Base-by-base conservation (phyloP, 2,797 vertebrate species). In the Hoplostethus mediterraneus region DNA sequence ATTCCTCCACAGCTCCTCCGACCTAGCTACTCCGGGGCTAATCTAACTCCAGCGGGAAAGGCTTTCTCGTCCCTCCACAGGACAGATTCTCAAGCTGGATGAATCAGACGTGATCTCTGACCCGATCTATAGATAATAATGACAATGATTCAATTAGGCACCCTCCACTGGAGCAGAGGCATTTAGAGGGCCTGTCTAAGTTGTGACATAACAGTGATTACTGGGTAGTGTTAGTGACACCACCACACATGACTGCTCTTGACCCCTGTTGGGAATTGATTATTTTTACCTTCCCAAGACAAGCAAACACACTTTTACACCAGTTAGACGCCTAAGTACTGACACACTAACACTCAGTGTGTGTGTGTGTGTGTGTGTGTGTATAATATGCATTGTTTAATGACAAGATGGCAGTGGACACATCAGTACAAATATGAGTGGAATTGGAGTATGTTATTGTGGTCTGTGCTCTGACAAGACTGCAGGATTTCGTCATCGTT, bases 31-130 rank as follows among this genome's bases (percentile, higher is more conserved):
- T 42, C 11, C 6, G 42, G 31, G 38, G 17, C 12, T n/a, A 49
- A 63, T 21, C 1, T 16, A n/a, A 57, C 14, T 16, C 38, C 3
- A 25, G 16, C 11, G 25, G 57, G 28, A 21, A 45, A 36, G 36
- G 52, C 48, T 30, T 56, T 33, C 17, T 33, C 33, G 6, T 28
- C 7, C 2, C 21, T 31, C 72, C 36, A 48, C 11, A 2, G 77
- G 28, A 6, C 56, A 63, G 59, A 49, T 16, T 8, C 42, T 63
- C 14, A 21, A 57, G 16, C 33, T 48, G 52, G 56, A 60, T 1
- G 57, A 83, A n/a, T 77, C 69, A 66, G 60, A 83, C 72, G 77
- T 13, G 28, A 88, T 67, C 83, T 84, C 65, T 90, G 74, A 84
- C 75, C 79, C 45, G 71, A 68, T 45, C 86, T 13, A 53, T 17